Percentiles rank a stretch among this genome's conserved stretches.
phyloP scores from a whole-genome alignment of 2,888 invertebrate genomes.

The Slavum lentiscoides region DNA sequence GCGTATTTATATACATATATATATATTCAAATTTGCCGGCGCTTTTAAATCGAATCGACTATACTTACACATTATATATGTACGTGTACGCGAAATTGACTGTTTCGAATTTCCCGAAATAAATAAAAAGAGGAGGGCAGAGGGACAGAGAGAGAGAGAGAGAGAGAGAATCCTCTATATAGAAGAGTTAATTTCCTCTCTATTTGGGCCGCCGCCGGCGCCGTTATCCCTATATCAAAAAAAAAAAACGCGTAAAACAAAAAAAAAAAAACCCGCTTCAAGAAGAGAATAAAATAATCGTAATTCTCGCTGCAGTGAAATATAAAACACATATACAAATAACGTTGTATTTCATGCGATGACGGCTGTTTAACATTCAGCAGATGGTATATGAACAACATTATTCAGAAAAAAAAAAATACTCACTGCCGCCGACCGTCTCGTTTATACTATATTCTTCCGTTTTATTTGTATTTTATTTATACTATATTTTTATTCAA shows the following conservation, averaged over 20 bases:
- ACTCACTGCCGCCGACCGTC: constrained; percentile 19
- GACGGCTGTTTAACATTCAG: constrained; percentile 52
- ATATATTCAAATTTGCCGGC: constrained; percentile 17
- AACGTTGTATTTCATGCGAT: constrained; percentile 36
- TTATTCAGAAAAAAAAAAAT: constrained; percentile 37
- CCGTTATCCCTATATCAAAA: constrained; percentile 2
- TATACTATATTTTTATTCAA: constrained; percentile 20
- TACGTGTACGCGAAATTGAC: constrained; percentile 3
- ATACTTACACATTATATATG: background rate
- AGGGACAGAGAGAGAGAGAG: background rate
- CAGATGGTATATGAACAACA: constrained; percentile 49
- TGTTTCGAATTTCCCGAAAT: constrained; percentile 21
- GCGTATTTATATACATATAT: too few species aligned
- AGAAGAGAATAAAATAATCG: background rate
- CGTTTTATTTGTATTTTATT: background rate
- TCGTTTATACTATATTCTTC: constrained; percentile 30
- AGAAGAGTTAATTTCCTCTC: constrained; percentile 42
- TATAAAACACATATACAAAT: constrained; percentile 26
- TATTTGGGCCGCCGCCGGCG: background rate
- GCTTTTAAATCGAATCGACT: constrained; percentile 1
- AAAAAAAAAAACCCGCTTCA: background rate
- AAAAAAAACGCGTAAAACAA: background rate
- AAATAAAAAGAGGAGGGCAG: background rate
- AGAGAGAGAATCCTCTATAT: background rate
- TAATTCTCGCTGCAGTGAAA: constrained; percentile 34